Evolutionary conservation across 2,888 invertebrate genomes (phyloP).

Genomic region (Platycheirus rosarum): DNA sequence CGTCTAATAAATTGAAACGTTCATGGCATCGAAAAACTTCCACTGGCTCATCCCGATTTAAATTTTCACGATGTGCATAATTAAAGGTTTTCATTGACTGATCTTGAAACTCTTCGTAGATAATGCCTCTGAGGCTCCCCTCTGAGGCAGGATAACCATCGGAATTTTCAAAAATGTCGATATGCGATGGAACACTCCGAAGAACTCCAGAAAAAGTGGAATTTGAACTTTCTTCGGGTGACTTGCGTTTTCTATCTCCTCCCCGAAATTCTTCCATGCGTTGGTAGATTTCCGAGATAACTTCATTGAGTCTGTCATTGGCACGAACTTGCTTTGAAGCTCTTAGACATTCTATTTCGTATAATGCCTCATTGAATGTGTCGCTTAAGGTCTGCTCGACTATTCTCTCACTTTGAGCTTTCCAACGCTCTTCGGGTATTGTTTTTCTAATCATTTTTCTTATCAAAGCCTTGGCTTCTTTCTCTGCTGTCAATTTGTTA

Average conservation of each 20-base stretch:
- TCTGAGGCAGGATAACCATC: neutral
- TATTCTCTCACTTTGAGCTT: constrained; percentile 76
- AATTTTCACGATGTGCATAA: neutral
- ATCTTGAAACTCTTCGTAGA: neutral
- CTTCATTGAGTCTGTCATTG: constrained; percentile 34
- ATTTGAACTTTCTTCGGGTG: neutral
- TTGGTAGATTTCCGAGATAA: constrained; percentile 42
- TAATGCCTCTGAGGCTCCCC: neutral
- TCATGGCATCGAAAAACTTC: constrained; percentile 21
- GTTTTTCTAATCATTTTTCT: constrained; percentile 78
- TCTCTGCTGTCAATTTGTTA: constrained; percentile 7
- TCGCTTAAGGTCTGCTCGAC: constrained; percentile 75
- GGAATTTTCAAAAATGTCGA: constrained; percentile 43
- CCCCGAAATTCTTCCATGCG: constrained; percentile 18
- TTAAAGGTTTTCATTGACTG: constrained; percentile 1
- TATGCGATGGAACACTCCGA: constrained; percentile 24
- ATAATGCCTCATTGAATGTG: constrained; percentile 77
- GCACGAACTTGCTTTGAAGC: constrained; percentile 34
- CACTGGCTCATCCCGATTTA: neutral
- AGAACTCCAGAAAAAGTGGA: neutral
- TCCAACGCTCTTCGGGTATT: constrained; percentile 79
- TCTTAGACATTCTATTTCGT: constrained; percentile 44
- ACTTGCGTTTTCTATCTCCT: neutral
- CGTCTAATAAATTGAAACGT: constrained; percentile 25
- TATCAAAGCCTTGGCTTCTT: constrained; percentile 77